Evolutionary conservation across 2,113 vertebrate genomes (phyloP).

Genomic region (Python bivittatus): DNA sequence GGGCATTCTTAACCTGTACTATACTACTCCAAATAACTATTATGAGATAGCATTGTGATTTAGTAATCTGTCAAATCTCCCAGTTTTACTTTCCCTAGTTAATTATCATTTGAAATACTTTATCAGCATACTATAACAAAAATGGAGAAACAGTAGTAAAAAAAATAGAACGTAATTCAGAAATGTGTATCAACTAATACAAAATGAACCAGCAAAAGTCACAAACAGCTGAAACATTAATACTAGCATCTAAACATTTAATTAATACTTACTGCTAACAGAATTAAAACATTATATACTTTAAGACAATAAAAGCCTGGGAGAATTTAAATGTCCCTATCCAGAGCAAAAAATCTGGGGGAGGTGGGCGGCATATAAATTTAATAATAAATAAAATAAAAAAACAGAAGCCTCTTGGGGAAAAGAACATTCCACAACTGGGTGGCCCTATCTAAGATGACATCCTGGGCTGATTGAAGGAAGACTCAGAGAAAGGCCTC

Average conservation of each 20-base stretch:
- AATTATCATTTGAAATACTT: not conserved
- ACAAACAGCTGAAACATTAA: not conserved
- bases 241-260: not conserved
- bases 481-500: not conserved
- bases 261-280: not conserved
- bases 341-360: not conserved
- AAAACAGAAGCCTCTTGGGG: not conserved
- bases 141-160: not conserved
- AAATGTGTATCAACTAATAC: not conserved
- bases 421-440: not conserved
- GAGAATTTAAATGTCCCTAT: not conserved
- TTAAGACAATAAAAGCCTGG: not conserved
- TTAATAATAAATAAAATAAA: too few relatives aligned
- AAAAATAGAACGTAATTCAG: not conserved
- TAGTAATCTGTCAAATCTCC: not conserved
- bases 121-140: not conserved
- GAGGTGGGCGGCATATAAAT: too few relatives aligned
- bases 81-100: not conserved
- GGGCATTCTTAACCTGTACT: too few relatives aligned
- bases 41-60: not conserved
- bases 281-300: not conserved
- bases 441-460: not conserved
- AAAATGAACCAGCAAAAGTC: not conserved
- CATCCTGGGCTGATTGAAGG: not conserved
- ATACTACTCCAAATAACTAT: not conserved